Evolutionary conservation across 2,888 invertebrate genomes (phyloP).

Genomic region (Apodemia duryi): DNA sequence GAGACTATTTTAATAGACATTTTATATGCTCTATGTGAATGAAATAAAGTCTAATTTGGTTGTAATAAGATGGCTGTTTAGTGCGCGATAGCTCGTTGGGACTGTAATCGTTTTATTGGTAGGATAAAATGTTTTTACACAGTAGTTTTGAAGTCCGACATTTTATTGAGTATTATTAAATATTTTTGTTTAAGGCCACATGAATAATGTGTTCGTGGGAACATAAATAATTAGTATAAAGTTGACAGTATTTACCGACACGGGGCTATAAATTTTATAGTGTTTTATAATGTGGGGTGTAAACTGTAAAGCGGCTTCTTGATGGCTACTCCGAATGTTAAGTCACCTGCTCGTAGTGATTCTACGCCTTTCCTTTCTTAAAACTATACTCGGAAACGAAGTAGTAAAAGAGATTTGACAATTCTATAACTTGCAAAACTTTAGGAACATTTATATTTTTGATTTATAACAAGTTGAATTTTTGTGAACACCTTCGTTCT

Average conservation of each 20-base stretch:
- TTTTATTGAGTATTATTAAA: constrained; percentile 32
- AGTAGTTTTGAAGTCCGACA: constrained; percentile 33
- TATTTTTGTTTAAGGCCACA: constrained; percentile 21
- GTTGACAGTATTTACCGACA: constrained; percentile 16
- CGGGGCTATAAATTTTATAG: constrained; percentile 12
- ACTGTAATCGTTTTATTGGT: constrained; percentile 52
- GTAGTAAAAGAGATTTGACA: too few relatives aligned
- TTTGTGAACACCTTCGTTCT: too few relatives aligned
- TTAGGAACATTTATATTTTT: too few relatives aligned
- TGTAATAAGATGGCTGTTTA: constrained; percentile 24
- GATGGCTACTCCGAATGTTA: neutral
- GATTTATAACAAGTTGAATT: too few relatives aligned
- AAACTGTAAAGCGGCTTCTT: constrained; percentile 10
- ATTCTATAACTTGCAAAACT: too few relatives aligned
- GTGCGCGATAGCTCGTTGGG: constrained; percentile 34
- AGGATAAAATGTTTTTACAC: constrained; percentile 42
- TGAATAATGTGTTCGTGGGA: constrained; percentile 4
- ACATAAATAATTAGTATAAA: constrained; percentile 15
- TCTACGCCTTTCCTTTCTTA: neutral
- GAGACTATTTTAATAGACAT: constrained; percentile 27
- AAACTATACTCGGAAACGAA: neutral
- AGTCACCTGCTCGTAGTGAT: neutral
- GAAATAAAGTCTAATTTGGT: constrained; percentile 30
- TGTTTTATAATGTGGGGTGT: constrained; percentile 16
- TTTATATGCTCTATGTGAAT: constrained; percentile 26